phyloP scores from a whole-genome alignment of 2,797 vertebrate genomes.

The Mycteria americana region DNA sequence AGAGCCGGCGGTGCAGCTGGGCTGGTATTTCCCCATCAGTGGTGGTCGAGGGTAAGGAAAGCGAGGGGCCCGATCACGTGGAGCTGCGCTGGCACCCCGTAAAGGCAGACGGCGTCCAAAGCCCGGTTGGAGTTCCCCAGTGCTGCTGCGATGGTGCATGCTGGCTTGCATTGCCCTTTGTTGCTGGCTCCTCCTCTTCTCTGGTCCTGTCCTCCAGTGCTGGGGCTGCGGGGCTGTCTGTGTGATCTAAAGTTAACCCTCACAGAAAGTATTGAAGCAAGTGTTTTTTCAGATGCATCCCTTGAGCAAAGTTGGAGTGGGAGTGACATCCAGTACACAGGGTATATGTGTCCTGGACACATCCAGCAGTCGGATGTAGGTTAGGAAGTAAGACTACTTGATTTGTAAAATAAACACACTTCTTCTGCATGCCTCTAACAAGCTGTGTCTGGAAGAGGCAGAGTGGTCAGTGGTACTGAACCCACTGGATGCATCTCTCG shows the following conservation, averaged over 20 bases:
- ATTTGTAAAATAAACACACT: neutral
- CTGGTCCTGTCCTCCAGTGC: neutral
- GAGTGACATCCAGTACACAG: neutral
- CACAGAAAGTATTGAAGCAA: neutral
- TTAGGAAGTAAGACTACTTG: neutral
- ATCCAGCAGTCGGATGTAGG: neutral
- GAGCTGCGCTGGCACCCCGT: fast-evolving
- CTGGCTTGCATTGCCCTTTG: neutral
- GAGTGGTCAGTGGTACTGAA: neutral
- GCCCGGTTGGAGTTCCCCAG: fast-evolving
- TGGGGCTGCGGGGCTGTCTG: neutral
- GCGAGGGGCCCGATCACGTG: fast-evolving
- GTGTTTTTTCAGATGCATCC: neutral
- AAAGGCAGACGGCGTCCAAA: neutral
- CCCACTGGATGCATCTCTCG: neutral
- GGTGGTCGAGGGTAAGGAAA: neutral
- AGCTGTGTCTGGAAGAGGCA: neutral
- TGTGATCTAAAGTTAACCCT: neutral
- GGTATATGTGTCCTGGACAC: neutral
- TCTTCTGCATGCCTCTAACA: neutral
- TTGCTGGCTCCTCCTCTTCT: neutral
- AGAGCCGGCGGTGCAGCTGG: neutral
- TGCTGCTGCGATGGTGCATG: neutral
- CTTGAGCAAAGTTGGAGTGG: neutral
- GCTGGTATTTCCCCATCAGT: neutral